Conservation (phyloP, 2,113 vertebrate species). For the Sebastes schlegelii region DNA sequence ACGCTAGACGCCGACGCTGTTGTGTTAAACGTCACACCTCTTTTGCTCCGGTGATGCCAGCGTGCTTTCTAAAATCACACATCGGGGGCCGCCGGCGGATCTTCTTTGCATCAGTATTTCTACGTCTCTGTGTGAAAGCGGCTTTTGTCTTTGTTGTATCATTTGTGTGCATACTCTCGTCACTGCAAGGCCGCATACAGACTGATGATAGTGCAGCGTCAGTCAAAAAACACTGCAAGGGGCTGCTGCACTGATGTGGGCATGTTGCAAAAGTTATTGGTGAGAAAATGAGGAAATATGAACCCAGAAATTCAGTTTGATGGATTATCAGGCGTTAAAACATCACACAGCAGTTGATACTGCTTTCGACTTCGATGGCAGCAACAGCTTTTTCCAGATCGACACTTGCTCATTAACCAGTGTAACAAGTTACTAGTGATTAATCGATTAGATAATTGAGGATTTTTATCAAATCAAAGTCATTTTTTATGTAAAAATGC, state of each 20-base stretch:
- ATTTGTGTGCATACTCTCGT: background rate
- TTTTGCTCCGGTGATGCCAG: background rate
- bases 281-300: background rate
- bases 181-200: background rate
- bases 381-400: background rate
- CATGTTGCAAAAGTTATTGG: background rate
- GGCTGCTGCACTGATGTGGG: background rate
- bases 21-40: too few species aligned
- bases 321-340: background rate
- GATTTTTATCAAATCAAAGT: too few species aligned
- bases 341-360: background rate
- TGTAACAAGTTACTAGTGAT: background rate
- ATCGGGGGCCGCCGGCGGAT: too few species aligned
- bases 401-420: background rate
- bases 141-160: background rate
- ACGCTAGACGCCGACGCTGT: too few species aligned
- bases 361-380: background rate
- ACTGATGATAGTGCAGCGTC: background rate
- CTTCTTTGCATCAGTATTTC: too few species aligned
- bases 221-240: background rate
- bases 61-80: background rate
- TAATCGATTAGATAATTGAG: background rate
- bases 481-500: too few species aligned
- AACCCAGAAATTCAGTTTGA: background rate
- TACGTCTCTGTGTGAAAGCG: too few species aligned